Evolutionary conservation across 2,797 vertebrate genomes (phyloP).

Genomic region (Enteromius trimaculatus): DNA sequence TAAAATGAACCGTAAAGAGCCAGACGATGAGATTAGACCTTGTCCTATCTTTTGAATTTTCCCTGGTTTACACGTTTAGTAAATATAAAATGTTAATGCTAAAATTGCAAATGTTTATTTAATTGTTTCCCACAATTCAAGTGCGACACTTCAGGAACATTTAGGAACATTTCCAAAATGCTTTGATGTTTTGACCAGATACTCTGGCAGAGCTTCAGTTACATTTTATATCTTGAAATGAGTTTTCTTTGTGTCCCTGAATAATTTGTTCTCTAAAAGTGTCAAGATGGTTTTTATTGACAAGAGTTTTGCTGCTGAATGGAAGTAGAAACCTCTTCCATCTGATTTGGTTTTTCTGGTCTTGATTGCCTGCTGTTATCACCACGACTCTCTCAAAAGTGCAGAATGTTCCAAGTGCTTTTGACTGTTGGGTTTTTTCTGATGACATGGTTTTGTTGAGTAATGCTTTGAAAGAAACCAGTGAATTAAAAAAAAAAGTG

Average conservation of each 20-base stretch:
- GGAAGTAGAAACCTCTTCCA: background rate
- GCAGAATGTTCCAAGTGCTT: background rate
- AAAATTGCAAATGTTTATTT: background rate
- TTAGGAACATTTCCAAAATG: background rate
- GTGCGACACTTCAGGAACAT: background rate
- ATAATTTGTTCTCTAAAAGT: constrained; percentile 10
- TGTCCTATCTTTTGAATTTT: background rate
- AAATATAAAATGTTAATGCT: background rate
- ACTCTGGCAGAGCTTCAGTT: background rate
- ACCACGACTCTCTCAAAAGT: constrained; percentile 1
- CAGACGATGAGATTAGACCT: background rate
- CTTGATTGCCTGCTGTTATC: constrained; percentile 5
- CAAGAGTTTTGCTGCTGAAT: constrained; percentile 20
- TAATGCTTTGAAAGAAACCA: constrained; percentile 6
- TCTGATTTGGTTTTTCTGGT: background rate
- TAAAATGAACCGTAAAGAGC: background rate
- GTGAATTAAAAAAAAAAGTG: background rate
- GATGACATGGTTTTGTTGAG: background rate
- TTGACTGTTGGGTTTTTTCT: background rate
- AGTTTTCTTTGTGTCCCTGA: constrained; percentile 3
- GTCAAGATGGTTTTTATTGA: constrained; percentile 26
- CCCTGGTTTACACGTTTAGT: background rate
- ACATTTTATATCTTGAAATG: background rate
- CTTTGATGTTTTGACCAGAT: background rate
- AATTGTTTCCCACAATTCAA: background rate